A percentile compares a stretch with the other conserved stretches of the same genome.
phyloP scores from a whole-genome alignment of 1,140 invertebrate genomes.

The Drosophila nannoptera region DNA sequence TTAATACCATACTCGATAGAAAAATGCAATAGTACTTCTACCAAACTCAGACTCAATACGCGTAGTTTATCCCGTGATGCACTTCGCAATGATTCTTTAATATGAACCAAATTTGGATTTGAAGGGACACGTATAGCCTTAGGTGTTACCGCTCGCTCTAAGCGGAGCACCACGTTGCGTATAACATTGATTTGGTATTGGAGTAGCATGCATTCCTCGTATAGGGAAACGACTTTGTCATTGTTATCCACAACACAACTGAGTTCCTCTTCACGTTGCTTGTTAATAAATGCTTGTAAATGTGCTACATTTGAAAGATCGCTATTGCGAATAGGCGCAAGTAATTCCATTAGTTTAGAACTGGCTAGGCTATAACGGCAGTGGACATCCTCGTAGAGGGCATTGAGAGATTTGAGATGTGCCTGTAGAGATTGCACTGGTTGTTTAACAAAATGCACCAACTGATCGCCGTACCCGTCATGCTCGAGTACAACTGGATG shows the following conservation, averaged over 20 bases:
- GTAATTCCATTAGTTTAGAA: conserved; percentile 87
- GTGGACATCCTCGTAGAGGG: conserved; percentile 87
- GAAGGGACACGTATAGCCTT: conserved; percentile 11
- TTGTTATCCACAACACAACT: conserved; percentile 81
- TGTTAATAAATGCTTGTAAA: conserved; percentile 88
- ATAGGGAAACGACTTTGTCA: conserved; percentile 87
- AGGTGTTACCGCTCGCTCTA: conserved; percentile 80
- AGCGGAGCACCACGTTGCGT: conserved; percentile 85
- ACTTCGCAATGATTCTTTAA: conserved; percentile 80
- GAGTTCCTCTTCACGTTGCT: conserved; percentile 83
- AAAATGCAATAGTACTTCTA: conserved; percentile 88
- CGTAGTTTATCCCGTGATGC: conserved; percentile 88
- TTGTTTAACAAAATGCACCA: conserved; percentile 65
- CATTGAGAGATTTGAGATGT: conserved; percentile 76
- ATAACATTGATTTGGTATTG: conserved; percentile 90
- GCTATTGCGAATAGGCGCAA: conserved; percentile 86
- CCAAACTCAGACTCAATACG: conserved; percentile 87
- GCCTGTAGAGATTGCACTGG: conserved; percentile 52
- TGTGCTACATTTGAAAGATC: conserved; percentile 89
- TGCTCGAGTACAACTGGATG: conserved; percentile 89
- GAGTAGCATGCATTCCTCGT: conserved; percentile 89
- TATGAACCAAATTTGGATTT: conserved; percentile 2
- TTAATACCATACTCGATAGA: conserved; percentile 83
- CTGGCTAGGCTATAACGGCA: conserved; percentile 91
- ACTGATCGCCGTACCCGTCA: conserved; percentile 82